These are phyloP conservation scores for Cyphomyrus discorhynchus DNA, from an alignment of 2,113 vertebrate species.

Conservation along the genomic window DNA sequence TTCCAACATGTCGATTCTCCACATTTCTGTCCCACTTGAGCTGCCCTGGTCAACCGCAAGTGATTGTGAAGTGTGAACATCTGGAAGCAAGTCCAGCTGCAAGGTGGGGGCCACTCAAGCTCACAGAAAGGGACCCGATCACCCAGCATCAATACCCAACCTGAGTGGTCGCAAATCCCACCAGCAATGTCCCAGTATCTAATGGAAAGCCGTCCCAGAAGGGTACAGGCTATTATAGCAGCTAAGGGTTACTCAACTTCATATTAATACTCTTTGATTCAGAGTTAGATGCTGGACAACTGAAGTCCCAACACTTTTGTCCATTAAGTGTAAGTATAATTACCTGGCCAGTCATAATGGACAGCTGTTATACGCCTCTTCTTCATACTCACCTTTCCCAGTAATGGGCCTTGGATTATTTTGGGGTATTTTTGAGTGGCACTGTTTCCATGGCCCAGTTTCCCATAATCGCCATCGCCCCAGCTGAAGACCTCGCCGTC, in stretches of 20 bases:
- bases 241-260: background rate
- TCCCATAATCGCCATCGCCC: conserved; percentile 72
- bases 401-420: conserved; percentile 65
- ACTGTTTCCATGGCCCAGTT: conserved; percentile 70
- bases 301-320: background rate
- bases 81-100: no score
- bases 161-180: no score
- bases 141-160: no score
- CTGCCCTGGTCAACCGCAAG: no score
- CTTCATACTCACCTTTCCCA: conserved; percentile 53
- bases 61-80: no score
- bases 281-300: background rate
- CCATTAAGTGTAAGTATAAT: background rate
- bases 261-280: background rate
- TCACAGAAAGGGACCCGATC: no score
- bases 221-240: background rate
- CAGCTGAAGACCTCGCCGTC: conserved; percentile 73
- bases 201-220: background rate
- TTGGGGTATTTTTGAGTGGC: conserved; percentile 73
- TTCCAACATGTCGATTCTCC: no score
- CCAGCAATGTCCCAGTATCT: no score
- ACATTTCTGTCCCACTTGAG: no score
- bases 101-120: no score
- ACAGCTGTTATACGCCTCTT: background rate
- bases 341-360: background rate